Evolutionary conservation across 2,797 vertebrate species (phyloP).

Genomic region (Phrynocephalus guinanensis): DNA sequence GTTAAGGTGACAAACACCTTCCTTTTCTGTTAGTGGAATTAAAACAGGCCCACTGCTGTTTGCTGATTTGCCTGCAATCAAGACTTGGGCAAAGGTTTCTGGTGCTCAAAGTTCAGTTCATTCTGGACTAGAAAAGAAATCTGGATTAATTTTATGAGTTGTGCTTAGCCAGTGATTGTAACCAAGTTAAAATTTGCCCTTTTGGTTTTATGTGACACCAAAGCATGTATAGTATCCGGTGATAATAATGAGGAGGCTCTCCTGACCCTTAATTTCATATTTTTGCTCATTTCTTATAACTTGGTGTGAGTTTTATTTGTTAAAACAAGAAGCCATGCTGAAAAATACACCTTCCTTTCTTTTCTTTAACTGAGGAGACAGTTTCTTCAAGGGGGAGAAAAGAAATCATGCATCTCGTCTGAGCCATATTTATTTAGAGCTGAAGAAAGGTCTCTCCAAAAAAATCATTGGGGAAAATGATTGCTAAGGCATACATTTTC

Average conservation of each 20-base stretch:
- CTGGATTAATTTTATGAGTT: neutral
- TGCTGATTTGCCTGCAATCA: neutral
- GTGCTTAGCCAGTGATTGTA: neutral
- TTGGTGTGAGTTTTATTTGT: neutral
- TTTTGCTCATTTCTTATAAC: neutral
- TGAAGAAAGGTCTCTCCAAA: neutral
- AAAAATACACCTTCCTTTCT: slow-evolving; percentile 8
- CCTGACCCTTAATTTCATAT: neutral
- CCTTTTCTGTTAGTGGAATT: neutral
- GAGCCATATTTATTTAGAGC: neutral
- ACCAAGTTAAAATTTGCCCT: neutral
- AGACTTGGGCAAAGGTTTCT: neutral
- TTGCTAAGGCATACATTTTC: neutral
- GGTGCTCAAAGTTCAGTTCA: neutral
- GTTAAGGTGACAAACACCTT: neutral
- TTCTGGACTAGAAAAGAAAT: neutral
- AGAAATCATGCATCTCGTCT: slow-evolving; percentile 13
- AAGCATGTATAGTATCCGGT: neutral
- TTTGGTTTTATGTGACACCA: neutral
- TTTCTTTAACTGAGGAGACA: neutral
- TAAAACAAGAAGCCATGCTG: neutral
- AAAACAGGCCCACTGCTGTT: neutral
- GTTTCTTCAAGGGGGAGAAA: neutral
- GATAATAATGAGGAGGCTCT: neutral
- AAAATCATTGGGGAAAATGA: slow-evolving; percentile 5